Evolutionary conservation across 2,888 invertebrate genomes (phyloP).

Genomic region (Agrilus biguttatus): DNA sequence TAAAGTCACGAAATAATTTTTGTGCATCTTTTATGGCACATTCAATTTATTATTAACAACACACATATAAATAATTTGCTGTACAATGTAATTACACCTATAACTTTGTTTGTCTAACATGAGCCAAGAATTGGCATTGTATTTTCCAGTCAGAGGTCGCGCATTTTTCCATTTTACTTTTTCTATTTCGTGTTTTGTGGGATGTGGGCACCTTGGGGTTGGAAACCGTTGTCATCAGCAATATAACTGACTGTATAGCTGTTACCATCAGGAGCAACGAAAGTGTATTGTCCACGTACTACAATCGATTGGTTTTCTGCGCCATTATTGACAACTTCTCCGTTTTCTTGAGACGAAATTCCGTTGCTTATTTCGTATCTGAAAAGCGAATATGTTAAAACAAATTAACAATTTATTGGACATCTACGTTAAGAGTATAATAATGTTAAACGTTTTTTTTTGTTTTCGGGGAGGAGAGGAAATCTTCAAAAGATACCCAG

Average conservation of each 20-base stretch:
- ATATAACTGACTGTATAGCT: constrained; percentile 46
- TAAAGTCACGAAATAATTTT: no score
- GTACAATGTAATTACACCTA: no score
- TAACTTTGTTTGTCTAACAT: no score
- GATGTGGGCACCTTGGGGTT: constrained; percentile 34
- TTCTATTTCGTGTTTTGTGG: constrained; percentile 15
- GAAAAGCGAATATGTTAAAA: constrained; percentile 10
- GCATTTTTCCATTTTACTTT: no score
- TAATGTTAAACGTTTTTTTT: no score
- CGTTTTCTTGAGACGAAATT: constrained; percentile 45
- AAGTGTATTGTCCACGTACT: constrained; percentile 48
- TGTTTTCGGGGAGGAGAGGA: no score
- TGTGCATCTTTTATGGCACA: no score
- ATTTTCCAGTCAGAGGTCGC: no score
- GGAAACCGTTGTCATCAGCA: constrained; percentile 47
- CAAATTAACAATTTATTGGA: neutral
- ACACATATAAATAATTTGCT: no score
- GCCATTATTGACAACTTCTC: constrained; percentile 42
- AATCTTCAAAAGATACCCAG: no score
- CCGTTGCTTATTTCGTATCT: constrained; percentile 54
- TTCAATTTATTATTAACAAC: no score
- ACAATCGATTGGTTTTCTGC: constrained; percentile 46
- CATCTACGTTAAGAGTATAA: neutral
- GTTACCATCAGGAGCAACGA: constrained; percentile 45
- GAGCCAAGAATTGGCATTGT: no score